phyloP scores from a whole-genome alignment of 2,113 vertebrate genomes.

The Dromaius novaehollandiae region DNA sequence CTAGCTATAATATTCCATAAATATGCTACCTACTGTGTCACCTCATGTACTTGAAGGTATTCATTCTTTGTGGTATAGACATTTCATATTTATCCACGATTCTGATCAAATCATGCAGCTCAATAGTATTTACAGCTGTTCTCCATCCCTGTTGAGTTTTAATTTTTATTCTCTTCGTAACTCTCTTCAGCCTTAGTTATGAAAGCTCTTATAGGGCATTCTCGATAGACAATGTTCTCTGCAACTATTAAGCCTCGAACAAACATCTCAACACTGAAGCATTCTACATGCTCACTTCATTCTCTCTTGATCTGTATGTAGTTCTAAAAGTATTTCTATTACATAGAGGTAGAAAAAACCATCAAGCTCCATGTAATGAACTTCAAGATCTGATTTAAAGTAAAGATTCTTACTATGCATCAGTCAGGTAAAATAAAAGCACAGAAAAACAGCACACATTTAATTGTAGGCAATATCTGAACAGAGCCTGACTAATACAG shows the following conservation, averaged over 20 bases:
- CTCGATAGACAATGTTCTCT: not conserved
- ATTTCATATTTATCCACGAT: not conserved
- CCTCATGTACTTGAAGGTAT: not conserved
- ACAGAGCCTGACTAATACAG: not conserved
- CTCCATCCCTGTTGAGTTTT: not conserved
- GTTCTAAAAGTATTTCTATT: not conserved
- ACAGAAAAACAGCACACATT: not conserved
- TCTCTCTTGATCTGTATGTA: not conserved
- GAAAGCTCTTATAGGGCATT: not conserved
- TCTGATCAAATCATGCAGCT: not conserved
- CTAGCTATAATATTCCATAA: not conserved
- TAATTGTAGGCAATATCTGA: not conserved
- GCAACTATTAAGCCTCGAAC: not conserved
- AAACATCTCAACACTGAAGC: not conserved
- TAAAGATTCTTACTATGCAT: not conserved
- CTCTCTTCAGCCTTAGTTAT: not conserved
- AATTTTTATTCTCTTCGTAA: not conserved
- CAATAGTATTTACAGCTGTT: not conserved
- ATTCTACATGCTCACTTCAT: not conserved
- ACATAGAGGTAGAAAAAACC: not conserved
- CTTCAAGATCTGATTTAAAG: not conserved
- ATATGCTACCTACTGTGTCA: not conserved
- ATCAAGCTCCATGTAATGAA: not conserved
- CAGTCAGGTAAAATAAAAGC: not conserved
- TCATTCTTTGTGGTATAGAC: not conserved